phyloP scores from a whole-genome alignment of 2,888 invertebrate species.

The Augochlorella aurata region DNA sequence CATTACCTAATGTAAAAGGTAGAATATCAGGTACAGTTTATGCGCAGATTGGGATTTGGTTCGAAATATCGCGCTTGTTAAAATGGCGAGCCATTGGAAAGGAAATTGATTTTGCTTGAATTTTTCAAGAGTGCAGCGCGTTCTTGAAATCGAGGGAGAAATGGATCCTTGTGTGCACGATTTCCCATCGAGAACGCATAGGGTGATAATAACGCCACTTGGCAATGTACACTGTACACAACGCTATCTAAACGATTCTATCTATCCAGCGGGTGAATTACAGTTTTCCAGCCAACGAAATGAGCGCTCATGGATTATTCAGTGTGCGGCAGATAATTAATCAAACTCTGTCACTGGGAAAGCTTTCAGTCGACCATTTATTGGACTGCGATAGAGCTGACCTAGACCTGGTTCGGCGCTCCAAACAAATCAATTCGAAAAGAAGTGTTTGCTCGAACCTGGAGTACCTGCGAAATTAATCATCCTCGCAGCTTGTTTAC shows the following conservation, averaged over 20 bases:
- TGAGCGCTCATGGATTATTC: slow-evolving; percentile 14
- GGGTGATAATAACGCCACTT: too few relatives aligned
- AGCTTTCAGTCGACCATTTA: not conserved
- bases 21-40: too few relatives aligned
- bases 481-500: not conserved
- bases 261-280: slow-evolving; percentile 14
- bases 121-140: too few relatives aligned
- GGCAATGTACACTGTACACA: not conserved
- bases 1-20: too few relatives aligned
- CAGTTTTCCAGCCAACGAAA: slow-evolving; percentile 7
- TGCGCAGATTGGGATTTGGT: too few relatives aligned
- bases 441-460: not conserved
- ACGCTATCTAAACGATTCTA: not conserved
- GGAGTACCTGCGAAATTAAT: not conserved
- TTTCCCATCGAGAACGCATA: not conserved
- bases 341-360: slow-evolving; percentile 2
- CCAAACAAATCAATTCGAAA: slow-evolving; percentile 13
- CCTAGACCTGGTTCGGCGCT: not conserved
- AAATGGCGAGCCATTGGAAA: too few relatives aligned
- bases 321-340: not conserved
- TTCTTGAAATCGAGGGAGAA: not conserved
- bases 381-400: not conserved
- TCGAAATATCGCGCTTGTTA: too few relatives aligned
- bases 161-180: not conserved
- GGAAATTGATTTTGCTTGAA: not conserved